A percentile compares a stretch with the other conserved stretches of the same genome.
Evolutionary conservation across 2,797 vertebrate genomes (phyloP).

Genomic region (Melanotaenia maccullochi): DNA sequence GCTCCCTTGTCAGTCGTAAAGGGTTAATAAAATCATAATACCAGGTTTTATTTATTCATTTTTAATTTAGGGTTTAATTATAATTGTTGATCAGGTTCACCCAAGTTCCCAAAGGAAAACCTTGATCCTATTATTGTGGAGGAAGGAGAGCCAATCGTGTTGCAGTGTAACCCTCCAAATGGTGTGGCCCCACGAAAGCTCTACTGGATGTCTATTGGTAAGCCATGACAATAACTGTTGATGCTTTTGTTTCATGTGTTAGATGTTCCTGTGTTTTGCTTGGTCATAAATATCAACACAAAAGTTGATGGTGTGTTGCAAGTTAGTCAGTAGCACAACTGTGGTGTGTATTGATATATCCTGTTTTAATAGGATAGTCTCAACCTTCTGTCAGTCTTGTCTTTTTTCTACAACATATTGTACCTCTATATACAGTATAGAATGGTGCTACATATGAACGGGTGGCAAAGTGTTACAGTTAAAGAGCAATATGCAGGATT

Average conservation of each 20-base stretch:
- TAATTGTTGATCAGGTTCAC: slow-evolving; percentile 77
- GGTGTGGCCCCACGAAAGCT: slow-evolving; percentile 88
- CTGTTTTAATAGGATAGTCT: neutral
- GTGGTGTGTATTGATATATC: neutral
- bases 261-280: neutral
- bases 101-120: slow-evolving; percentile 93
- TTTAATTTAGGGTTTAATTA: neutral
- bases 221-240: slow-evolving; percentile 51
- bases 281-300: neutral
- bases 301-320: neutral
- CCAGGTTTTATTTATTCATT: neutral
- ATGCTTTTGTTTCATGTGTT: neutral
- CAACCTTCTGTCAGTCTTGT: neutral
- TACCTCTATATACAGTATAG: neutral
- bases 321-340: neutral
- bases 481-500: neutral
- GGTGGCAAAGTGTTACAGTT: neutral
- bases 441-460: too few relatives aligned
- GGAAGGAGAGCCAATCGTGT: slow-evolving; percentile 87
- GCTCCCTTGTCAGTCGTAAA: neutral
- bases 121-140: slow-evolving; percentile 84
- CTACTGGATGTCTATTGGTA: slow-evolving; percentile 97
- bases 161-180: slow-evolving; percentile 90
- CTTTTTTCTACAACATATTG: neutral
- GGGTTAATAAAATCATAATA: neutral